Conservation (phyloP, 1,140 invertebrate genomes). For the Manduca sexta region DNA sequence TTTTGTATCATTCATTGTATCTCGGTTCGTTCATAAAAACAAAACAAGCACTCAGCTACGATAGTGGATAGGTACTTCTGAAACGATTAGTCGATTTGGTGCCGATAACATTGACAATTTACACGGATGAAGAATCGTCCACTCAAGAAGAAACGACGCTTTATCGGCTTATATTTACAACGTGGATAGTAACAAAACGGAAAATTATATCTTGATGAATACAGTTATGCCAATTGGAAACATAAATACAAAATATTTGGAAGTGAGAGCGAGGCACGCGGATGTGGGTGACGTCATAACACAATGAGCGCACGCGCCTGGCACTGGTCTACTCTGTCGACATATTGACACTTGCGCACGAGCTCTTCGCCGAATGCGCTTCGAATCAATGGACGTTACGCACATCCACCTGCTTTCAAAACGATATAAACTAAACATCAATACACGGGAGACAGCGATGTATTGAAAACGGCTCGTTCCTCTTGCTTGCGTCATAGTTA, state of each 20-base stretch:
- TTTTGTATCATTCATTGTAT: too few relatives aligned
- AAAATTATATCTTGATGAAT: neutral
- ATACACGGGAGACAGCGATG: neutral
- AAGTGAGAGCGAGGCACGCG: slow-evolving; percentile 24
- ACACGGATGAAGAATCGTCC: slow-evolving; percentile 18
- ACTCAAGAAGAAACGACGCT: slow-evolving; percentile 10
- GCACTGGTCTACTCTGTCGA: slow-evolving; percentile 4
- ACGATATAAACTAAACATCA: slow-evolving; percentile 12
- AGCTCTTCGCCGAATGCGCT: slow-evolving; percentile 42
- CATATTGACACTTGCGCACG: slow-evolving; percentile 43
- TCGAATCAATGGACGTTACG: slow-evolving; percentile 26
- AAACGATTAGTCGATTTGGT: slow-evolving; percentile 1
- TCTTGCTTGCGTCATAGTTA: too few relatives aligned
- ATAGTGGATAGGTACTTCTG: slow-evolving; percentile 7
- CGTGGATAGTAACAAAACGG: neutral
- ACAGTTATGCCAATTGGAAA: slow-evolving; percentile 11
- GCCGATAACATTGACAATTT: slow-evolving; percentile 19
- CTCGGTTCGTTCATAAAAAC: too few relatives aligned
- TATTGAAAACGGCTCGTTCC: neutral
- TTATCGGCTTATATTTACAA: neutral
- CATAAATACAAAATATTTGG: slow-evolving; percentile 39
- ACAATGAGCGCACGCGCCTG: slow-evolving; percentile 1
- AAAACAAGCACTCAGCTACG: slow-evolving; percentile 4
- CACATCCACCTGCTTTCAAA: slow-evolving; percentile 23
- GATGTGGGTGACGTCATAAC: slow-evolving; percentile 24